Base-by-base conservation (phyloP, 1,140 invertebrate species). In the Samia ricini region DNA sequence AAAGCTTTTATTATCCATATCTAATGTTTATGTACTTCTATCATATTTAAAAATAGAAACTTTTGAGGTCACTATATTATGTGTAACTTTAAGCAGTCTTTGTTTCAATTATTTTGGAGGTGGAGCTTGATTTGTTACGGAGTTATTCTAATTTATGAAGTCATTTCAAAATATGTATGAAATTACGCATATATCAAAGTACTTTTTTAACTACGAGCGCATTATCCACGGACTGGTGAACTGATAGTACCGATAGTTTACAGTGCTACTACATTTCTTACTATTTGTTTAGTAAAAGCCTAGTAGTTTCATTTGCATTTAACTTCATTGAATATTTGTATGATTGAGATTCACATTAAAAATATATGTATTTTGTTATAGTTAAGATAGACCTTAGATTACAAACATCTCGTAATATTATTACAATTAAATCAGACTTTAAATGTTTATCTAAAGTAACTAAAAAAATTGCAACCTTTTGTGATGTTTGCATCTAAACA, bases 1-100 rank as follows among this genome's bases (percentile, higher is more conserved):
- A 52, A 52, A 52, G 21, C n/a, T 69, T 72, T 74, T 77, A 79
- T 80, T 72, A 69, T 22, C 61, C 74, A 63, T 81, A 33, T 61
- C 74, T 72, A 78, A 76, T 73, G 56, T 71, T 71, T 52, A 23
- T 23, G 69, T 63, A 73, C 67, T 69, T 68, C 57, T 57, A 52
- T 52, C 15, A 22, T 52, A 12, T 52, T 52, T 22, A 52, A 19
- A 52, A 52, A 52, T 51, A 51, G 7, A 6, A 52, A 0, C 20
- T 15, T 48, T 26, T 60, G 52, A 61, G n/a, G 24, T 61, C 49
- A 15, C 23, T 6, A 24, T 19, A 61, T 48, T n/a, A n/a, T n/a
- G n/a, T n/a, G n/a, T n/a, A n/a, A 55, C 48, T 60, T 56, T 48
- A 52, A 23, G 19, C 5, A 19, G 33, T 4, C 33, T 42, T 15